Conservation (phyloP, 2,113 vertebrate species). For the Numida meleagris region DNA sequence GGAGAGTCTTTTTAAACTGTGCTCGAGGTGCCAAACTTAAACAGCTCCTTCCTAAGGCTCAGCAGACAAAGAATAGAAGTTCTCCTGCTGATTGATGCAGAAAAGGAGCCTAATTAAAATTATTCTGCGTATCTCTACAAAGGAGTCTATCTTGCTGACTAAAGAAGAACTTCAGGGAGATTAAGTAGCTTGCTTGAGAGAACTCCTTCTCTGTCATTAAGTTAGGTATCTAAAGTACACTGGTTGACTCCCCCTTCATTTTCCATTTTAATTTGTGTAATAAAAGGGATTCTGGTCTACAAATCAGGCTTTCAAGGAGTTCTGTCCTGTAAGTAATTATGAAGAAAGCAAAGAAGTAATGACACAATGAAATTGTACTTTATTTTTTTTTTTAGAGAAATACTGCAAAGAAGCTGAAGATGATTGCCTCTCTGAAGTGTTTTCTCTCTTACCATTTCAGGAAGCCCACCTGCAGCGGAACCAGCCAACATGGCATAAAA, state of each 20-base stretch:
- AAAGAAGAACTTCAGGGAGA: background rate
- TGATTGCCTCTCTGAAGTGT: background rate
- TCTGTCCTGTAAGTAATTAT: background rate
- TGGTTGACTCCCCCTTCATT: accelerated
- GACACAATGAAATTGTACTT: background rate
- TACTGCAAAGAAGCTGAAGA: background rate
- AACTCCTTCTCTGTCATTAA: background rate
- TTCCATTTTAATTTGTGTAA: background rate
- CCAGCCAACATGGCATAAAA: background rate
- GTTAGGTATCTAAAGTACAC: background rate
- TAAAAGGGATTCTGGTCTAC: background rate
- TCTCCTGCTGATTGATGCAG: background rate
- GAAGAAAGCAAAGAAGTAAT: background rate
- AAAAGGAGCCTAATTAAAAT: background rate
- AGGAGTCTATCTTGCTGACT: background rate
- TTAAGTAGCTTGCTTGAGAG: background rate
- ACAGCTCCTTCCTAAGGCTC: background rate
- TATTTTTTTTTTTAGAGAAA: background rate
- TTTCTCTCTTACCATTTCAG: background rate
- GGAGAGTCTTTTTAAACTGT: background rate
- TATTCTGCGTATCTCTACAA: background rate
- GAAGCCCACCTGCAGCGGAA: background rate
- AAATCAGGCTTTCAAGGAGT: background rate
- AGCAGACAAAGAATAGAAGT: background rate
- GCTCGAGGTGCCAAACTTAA: background rate